These are phyloP conservation scores for Acanthosepion esculentum DNA, from an alignment of 2,888 invertebrate genomes.

Conservation along the genomic window DNA sequence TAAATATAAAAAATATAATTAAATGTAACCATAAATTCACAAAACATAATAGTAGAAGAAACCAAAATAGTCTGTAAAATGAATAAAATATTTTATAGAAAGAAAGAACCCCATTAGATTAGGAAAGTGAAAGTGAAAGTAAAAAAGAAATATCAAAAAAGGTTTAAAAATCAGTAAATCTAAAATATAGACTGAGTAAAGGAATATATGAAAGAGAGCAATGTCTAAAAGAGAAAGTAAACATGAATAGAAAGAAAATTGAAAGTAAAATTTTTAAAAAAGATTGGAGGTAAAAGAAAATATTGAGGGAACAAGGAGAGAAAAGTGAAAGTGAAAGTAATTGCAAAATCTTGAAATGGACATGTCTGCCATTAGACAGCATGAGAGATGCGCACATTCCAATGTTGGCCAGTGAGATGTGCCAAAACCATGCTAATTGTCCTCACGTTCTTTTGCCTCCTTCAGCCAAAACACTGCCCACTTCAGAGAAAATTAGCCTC, in stretches of 20 bases:
- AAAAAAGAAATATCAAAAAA: too few species aligned
- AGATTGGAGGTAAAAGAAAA: not conserved
- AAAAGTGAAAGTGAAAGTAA: not conserved
- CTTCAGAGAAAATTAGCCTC: slow-evolving; percentile 33
- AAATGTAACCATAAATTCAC: too few species aligned
- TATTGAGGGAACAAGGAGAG: not conserved
- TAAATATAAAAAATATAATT: too few species aligned
- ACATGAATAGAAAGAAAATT: not conserved
- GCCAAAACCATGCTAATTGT: slow-evolving; percentile 12
- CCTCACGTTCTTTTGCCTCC: slow-evolving; percentile 33
- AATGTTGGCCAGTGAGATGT: not conserved
- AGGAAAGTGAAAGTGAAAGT: too few species aligned
- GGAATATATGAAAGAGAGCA: too few species aligned
- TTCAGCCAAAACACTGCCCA: slow-evolving; percentile 33
- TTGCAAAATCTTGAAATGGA: slow-evolving; percentile 8
- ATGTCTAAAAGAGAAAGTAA: not conserved
- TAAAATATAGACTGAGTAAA: too few species aligned
- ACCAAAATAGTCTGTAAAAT: too few species aligned
- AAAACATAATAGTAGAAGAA: too few species aligned
- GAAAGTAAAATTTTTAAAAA: not conserved
- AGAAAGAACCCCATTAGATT: too few species aligned
- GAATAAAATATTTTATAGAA: too few species aligned
- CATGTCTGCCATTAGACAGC: not conserved
- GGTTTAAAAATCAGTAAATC: too few species aligned
- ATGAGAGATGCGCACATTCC: not conserved